Base-by-base conservation (phyloP, 1,140 invertebrate species). In the Halyomorpha halys region DNA sequence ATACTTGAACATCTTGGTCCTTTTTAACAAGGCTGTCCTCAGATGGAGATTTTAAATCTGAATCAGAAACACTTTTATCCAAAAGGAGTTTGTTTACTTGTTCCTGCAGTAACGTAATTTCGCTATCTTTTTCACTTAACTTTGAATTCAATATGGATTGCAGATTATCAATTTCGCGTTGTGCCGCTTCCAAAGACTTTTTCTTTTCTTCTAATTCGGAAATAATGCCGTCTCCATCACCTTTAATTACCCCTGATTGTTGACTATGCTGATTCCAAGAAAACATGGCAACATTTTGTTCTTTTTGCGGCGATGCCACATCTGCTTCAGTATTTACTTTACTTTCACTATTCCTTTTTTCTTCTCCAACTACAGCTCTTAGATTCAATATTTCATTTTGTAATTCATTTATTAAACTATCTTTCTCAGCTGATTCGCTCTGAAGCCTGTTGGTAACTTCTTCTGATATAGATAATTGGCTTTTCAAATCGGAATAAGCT, bases 381-480 rank as follows among this genome's bases (percentile, higher is more conserved):
- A 62, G 25, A 49, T 23, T 21, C 16, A n/a, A 23, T n/a, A 60
- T 14, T 9, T 60, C 39, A 25, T 51, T 60, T 23, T 27, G 13
- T 14, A 65, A 30, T 27, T 61, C 56, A 18, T 2, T 13, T 19
- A 59, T 60, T 25, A 60, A 27, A 59, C 21, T 60, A 2, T 27
- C 59, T 27, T 56, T 56, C 23, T 25, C 18, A 9, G 4, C 59
- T 11, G 25, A 30, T 23, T 60, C 59, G 19, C 19, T 16, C 8
- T 60, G 4, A 13, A 60, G 30, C 9, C n/a, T 60, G 25, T 11
- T 3, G 16, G 19, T 23, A 8, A 16, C 18, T 53, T 62, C 19
- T 53, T 66, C 47, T 14, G 68, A 65, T 21, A 65, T 47, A 14
- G 30, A 39, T 14, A 70, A 18, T 51, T 70, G 66, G 15, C 27